Percentiles rank a stretch among this genome's conserved stretches.
Conservation (phyloP, 1,140 invertebrate species). For the Riptortus pedestris region DNA sequence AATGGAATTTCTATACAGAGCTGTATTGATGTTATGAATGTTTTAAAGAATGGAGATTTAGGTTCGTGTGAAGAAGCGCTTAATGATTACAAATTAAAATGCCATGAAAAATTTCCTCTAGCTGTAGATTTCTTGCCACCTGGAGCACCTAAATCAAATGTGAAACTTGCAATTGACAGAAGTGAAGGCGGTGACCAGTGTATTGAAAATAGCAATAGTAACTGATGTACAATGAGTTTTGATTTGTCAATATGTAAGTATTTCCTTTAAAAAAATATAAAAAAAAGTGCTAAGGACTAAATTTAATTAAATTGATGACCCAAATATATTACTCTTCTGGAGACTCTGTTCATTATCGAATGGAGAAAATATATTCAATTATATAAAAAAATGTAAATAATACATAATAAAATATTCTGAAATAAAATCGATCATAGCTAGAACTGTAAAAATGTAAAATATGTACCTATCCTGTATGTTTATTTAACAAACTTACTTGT, state of each 20-base stretch:
- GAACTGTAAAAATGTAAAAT: not conserved
- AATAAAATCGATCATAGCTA: not conserved
- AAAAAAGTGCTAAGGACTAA: no score
- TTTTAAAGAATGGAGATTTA: conserved; percentile 65
- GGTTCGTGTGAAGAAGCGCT: conserved; percentile 53
- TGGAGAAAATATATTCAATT: not conserved
- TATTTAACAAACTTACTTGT: no score
- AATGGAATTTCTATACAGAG: conserved; percentile 54
- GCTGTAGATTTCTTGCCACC: conserved; percentile 48
- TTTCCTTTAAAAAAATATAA: not conserved
- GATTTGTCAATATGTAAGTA: not conserved
- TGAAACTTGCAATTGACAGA: not conserved
- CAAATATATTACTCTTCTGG: not conserved
- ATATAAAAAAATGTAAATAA: not conserved
- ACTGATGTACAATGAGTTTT: conserved; percentile 1
- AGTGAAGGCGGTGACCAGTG: not conserved
- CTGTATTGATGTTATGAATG: conserved; percentile 64
- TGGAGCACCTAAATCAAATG: not conserved
- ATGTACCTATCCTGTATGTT: not conserved
- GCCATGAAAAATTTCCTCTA: conserved; percentile 62
- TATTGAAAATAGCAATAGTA: conserved; percentile 14
- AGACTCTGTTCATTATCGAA: not conserved
- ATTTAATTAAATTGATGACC: no score
- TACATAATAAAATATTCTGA: not conserved
- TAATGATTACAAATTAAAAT: conserved; percentile 56